Evolutionary conservation across 2,888 invertebrate species (phyloP), one percentile per base, ranked within the genome.

Genomic region (Pollenia angustigena): DNA sequence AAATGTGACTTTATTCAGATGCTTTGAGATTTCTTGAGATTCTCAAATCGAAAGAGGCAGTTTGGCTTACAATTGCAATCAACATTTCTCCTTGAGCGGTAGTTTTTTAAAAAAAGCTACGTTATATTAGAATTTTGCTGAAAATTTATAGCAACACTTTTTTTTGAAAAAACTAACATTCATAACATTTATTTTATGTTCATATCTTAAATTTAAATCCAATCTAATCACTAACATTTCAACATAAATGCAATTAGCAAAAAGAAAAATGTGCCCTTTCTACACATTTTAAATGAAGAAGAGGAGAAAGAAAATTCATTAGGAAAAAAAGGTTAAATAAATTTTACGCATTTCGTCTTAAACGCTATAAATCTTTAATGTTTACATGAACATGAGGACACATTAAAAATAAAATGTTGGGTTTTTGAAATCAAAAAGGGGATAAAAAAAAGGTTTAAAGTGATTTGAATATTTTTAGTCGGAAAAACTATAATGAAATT

Each of bases 221-320:
- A n/a, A n/a, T n/a, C n/a, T n/a, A n/a, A n/a, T n/a, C 56, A 18
- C 18, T n/a, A 44, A 40, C 4, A 44, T 44, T 42, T 18, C 52
- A 14, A 18, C 18, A 71, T 44, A 54, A 52, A 62, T 54, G 80
- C 72, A 81, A 72, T 72, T 81, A 81, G 64, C 80, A 68, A 80
- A 80, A 80, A 71, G 69, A 71, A 60, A 79, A 80, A 80, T 80
- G 62, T 79, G 60, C 48, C 69, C 40, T 69, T 68, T 69, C 50
- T 54, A 64, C 54, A 44, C 32, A 64, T 64, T 64, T 72, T 12
- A n/a, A 44, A 48, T 23, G 9, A 54, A 4, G 14, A 32, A 32
- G 6, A 6, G 32, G 32, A 32, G 32, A 32, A 32, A 32, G 32
- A 6, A 32, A 32, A 32, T 32, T 32, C 32, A 32, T 32, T 32